Evolutionary conservation across 2,797 vertebrate species (phyloP).

Genomic region (Caiman crocodilus): DNA sequence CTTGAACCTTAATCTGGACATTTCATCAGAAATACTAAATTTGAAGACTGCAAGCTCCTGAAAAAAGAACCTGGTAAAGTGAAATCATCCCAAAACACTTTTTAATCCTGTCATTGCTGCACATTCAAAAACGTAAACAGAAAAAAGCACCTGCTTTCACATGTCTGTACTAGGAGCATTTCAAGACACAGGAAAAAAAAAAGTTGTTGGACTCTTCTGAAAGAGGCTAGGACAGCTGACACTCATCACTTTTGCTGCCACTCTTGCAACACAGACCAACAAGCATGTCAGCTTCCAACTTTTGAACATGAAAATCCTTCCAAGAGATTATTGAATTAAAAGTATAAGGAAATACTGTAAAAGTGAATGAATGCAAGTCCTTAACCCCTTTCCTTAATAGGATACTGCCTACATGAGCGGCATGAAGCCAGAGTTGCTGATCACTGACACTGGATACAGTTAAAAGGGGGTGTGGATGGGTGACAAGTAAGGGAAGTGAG

Average conservation of each 20-base stretch:
- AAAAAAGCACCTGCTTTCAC: background rate
- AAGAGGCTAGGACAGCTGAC: background rate
- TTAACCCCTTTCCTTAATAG: background rate
- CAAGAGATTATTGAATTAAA: background rate
- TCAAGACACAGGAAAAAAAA: background rate
- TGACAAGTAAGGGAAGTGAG: background rate
- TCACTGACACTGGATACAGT: background rate
- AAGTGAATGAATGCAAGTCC: background rate
- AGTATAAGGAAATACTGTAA: background rate
- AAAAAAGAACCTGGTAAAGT: background rate
- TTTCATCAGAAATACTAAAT: background rate
- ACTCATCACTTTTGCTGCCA: background rate
- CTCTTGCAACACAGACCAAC: background rate
- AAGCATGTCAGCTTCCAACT: background rate
- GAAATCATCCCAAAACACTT: background rate
- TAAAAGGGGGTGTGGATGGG: background rate
- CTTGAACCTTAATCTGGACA: background rate
- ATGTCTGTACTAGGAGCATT: background rate
- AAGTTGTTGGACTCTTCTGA: background rate
- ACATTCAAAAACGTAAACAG: background rate
- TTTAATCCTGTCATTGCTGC: background rate
- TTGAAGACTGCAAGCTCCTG: background rate
- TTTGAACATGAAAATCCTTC: background rate
- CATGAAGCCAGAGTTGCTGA: background rate
- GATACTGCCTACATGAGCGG: background rate